Conservation (phyloP, 2,888 invertebrate species). For the Drosophila macrospina region DNA sequence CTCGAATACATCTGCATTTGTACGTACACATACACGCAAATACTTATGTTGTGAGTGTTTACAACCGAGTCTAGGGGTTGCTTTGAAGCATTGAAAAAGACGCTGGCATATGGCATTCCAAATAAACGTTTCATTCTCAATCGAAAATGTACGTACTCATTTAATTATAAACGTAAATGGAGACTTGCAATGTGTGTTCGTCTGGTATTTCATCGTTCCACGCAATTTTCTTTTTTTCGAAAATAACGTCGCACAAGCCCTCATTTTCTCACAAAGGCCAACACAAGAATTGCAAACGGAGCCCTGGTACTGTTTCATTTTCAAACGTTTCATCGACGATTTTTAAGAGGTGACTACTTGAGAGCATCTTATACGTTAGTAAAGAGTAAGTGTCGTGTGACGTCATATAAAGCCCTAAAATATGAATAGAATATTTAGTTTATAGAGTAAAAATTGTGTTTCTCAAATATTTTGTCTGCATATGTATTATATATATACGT, state of each 20-base stretch:
- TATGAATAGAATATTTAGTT: not conserved
- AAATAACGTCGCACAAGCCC: constrained; percentile 67
- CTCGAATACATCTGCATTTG: constrained; percentile 10
- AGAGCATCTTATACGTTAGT: not conserved
- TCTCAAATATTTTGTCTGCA: not conserved
- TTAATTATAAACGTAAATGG: constrained; percentile 50
- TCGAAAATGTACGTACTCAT: constrained; percentile 47
- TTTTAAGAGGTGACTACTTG: constrained; percentile 9
- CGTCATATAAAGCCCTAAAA: constrained; percentile 30
- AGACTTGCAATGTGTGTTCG: constrained; percentile 37
- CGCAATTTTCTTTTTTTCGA: constrained; percentile 68
- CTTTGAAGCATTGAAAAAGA: constrained; percentile 46
- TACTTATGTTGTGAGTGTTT: constrained; percentile 15
- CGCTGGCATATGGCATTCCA: constrained; percentile 63
- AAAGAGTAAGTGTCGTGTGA: constrained; percentile 3
- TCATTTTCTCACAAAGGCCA: constrained; percentile 46
- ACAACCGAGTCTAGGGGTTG: constrained; percentile 49
- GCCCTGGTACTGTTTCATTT: constrained; percentile 52
- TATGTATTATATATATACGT: too few species aligned
- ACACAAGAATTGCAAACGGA: constrained; percentile 26
- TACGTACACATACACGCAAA: not conserved
- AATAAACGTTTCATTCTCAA: constrained; percentile 66
- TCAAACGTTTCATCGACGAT: constrained; percentile 20
- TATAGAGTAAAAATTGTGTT: not conserved
- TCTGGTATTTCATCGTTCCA: constrained; percentile 57